Conservation (phyloP, 2,888 invertebrate species). For the Cosmia pyralina region DNA sequence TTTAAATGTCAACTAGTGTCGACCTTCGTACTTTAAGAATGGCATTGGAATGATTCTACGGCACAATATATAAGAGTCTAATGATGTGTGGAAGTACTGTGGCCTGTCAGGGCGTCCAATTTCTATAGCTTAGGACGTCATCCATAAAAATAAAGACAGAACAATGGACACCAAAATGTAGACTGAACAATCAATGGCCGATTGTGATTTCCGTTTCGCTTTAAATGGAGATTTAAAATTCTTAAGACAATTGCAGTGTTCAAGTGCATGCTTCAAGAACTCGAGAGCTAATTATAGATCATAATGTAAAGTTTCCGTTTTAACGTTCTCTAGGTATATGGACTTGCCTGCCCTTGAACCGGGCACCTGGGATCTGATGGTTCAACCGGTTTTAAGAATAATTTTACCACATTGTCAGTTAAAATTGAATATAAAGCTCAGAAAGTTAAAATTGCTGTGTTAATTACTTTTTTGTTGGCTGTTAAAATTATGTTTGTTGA, state of each 20-base stretch:
- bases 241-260: constrained; percentile 26
- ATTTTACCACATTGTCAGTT: constrained; percentile 43
- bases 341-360: constrained; percentile 61
- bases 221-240: constrained; percentile 28
- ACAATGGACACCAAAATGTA: constrained; percentile 32
- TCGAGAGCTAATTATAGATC: constrained; percentile 51
- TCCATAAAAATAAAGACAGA: constrained; percentile 34
- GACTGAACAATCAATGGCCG: constrained; percentile 26
- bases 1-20: constrained; percentile 33
- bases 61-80: neutral
- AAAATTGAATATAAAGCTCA: constrained; percentile 40
- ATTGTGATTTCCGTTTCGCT: constrained; percentile 36
- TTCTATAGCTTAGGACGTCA: constrained; percentile 11
- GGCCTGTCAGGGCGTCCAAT: neutral
- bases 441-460: constrained; percentile 23
- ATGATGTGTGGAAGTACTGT: neutral
- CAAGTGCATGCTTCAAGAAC: constrained; percentile 35
- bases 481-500: constrained; percentile 15
- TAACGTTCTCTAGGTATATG: constrained; percentile 47
- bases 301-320: constrained; percentile 58
- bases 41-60: constrained; percentile 4
- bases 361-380: constrained; percentile 51
- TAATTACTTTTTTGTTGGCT: constrained; percentile 31
- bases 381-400: constrained; percentile 60
- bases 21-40: constrained; percentile 17